These are phyloP conservation scores for Coelinius sp. DNA, from an alignment of 2,888 invertebrate species.

Conservation along the genomic window DNA sequence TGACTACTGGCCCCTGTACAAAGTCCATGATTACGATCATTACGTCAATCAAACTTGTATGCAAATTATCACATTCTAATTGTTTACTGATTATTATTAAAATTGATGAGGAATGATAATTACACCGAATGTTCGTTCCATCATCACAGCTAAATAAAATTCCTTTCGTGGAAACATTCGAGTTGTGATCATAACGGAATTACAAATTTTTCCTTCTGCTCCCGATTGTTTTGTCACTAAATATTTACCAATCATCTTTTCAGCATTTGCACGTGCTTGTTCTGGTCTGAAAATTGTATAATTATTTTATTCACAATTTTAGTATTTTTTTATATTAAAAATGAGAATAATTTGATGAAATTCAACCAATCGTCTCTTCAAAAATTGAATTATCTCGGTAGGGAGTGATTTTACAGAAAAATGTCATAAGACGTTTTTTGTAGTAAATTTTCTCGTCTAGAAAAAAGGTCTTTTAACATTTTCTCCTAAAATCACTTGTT, in stretches of 20 bases:
- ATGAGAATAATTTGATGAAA: too few relatives aligned
- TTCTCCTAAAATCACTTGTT: too few relatives aligned
- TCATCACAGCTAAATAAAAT: slow-evolving; percentile 98
- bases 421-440: too few relatives aligned
- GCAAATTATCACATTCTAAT: neutral
- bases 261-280: slow-evolving; percentile 84
- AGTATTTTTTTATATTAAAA: too few relatives aligned
- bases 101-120: slow-evolving; percentile 63
- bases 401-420: too few relatives aligned
- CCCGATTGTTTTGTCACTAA: slow-evolving; percentile 98
- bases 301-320: too few relatives aligned
- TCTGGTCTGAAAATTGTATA: slow-evolving; percentile 83
- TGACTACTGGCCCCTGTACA: slow-evolving; percentile 90
- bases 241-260: slow-evolving; percentile 92
- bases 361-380: too few relatives aligned
- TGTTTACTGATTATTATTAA: neutral
- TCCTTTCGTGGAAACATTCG: slow-evolving; percentile 97
- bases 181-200: slow-evolving; percentile 97
- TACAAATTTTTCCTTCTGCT: slow-evolving; percentile 91
- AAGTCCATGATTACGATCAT: slow-evolving; percentile 11
- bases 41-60: neutral
- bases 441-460: too few relatives aligned
- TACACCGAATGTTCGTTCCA: slow-evolving; percentile 95
- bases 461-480: too few relatives aligned
- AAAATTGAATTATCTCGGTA: too few relatives aligned